Evolutionary conservation across 2,888 invertebrate genomes (phyloP).

Genomic region (Macrophya alboannulata): DNA sequence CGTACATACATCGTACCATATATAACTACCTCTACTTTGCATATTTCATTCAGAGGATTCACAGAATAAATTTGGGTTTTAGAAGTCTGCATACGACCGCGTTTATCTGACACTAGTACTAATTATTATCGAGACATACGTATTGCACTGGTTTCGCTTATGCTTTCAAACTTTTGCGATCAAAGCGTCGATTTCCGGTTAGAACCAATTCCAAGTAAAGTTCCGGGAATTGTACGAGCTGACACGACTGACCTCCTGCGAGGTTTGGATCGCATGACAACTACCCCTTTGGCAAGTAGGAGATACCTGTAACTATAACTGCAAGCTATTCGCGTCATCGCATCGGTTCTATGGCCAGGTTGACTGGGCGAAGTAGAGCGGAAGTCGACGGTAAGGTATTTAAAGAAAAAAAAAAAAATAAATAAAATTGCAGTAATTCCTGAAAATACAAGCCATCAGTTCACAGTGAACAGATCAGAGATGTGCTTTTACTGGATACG

Average conservation of each 20-base stretch:
- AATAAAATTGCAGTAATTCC: neutral
- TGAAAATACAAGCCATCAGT: neutral
- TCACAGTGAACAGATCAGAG: neutral
- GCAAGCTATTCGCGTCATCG: conserved; percentile 25
- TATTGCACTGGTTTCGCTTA: conserved; percentile 13
- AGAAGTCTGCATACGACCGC: conserved; percentile 3
- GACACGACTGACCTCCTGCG: conserved; percentile 36
- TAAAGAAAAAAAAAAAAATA: neutral
- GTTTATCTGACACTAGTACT: neutral
- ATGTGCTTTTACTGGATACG: conserved; percentile 9
- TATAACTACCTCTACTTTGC: neutral
- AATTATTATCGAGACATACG: conserved; percentile 13
- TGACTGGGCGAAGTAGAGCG: neutral
- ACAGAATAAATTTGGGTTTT: neutral
- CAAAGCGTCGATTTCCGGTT: conserved; percentile 39
- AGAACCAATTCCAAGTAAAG: conserved; percentile 32
- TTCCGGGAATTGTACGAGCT: conserved; percentile 36
- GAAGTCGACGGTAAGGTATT: neutral
- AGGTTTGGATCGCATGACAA: conserved; percentile 49
- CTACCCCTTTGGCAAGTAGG: conserved; percentile 37
- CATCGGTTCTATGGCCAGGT: conserved; percentile 27
- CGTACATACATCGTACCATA: neutral
- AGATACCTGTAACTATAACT: conserved; percentile 4
- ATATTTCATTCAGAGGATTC: neutral
- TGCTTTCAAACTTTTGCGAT: conserved; percentile 44